Evolutionary conservation across 2,797 vertebrate species (phyloP).

Genomic region (Rhinella marina): DNA sequence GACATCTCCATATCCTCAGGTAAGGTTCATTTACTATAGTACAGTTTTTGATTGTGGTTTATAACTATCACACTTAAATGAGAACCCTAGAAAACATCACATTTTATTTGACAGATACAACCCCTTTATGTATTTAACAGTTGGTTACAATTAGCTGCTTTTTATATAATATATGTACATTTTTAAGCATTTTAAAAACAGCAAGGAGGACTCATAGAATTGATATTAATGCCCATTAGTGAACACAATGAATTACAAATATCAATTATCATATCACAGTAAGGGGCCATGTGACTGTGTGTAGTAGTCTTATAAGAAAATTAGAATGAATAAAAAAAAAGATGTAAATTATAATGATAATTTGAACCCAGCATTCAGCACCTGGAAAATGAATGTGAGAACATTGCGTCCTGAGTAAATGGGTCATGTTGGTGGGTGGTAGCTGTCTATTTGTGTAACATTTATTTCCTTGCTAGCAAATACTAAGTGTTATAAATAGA

Average conservation of each 20-base stretch:
- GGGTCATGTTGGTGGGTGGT: conserved; percentile 22
- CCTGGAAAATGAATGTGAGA: conserved; percentile 18
- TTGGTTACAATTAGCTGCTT: background rate
- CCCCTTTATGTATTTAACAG: background rate
- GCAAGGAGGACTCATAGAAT: background rate
- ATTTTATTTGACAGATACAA: background rate
- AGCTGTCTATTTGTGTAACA: conserved; percentile 31
- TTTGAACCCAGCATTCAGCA: background rate
- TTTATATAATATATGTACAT: no score
- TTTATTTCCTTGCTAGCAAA: conserved; percentile 41
- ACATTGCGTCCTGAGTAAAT: conserved; percentile 32
- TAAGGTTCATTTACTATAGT: conserved; percentile 67
- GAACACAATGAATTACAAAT: background rate
- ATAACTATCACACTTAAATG: background rate
- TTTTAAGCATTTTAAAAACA: background rate
- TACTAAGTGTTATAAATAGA: conserved; percentile 43
- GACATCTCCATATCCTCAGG: conserved; percentile 94
- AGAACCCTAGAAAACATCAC: background rate
- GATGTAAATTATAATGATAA: background rate
- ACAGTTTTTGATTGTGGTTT: background rate
- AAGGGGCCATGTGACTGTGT: background rate
- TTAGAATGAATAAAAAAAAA: background rate
- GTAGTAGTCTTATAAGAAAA: background rate
- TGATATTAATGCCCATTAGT: background rate
- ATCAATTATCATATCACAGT: background rate